Evolutionary conservation across 2,113 vertebrate species (phyloP).

Genomic region (Sciurus niger): DNA sequence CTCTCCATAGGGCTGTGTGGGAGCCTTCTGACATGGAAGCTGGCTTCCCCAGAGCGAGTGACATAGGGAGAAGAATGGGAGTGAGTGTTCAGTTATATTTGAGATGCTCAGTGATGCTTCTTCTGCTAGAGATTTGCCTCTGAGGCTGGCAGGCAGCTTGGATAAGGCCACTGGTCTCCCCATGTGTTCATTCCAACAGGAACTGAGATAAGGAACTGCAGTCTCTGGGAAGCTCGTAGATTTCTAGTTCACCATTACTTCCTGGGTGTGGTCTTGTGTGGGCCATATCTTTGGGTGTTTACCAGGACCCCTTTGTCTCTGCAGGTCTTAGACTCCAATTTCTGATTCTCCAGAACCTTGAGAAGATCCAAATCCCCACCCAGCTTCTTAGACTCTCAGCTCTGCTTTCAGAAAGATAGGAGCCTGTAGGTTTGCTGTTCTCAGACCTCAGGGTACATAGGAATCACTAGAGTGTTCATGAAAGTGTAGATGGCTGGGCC

Average conservation of each 20-base stretch:
- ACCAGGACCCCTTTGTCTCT: neutral
- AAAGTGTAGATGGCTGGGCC: neutral
- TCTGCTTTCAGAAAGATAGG: neutral
- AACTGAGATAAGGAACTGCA: neutral
- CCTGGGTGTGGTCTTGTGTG: neutral
- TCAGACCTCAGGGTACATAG: neutral
- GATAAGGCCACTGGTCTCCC: neutral
- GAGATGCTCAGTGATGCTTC: neutral
- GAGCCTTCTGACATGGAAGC: neutral
- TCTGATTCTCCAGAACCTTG: neutral
- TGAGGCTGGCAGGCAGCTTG: neutral
- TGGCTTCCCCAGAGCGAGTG: neutral
- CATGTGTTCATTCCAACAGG: neutral
- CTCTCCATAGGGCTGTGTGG: neutral
- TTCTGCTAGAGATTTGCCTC: neutral
- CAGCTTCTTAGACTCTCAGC: neutral
- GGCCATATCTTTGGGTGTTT: neutral
- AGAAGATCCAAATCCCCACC: neutral
- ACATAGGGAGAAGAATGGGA: neutral
- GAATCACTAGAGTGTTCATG: neutral
- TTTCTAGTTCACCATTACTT: conserved; percentile 2
- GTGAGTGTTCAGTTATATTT: neutral
- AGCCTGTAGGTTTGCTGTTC: no score
- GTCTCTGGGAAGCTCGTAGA: neutral
- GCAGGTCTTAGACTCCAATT: neutral